Evolutionary conservation across 2,797 vertebrate species (phyloP), one percentile per base, ranked within the genome.

Genomic region (Lophotriccus pileatus): DNA sequence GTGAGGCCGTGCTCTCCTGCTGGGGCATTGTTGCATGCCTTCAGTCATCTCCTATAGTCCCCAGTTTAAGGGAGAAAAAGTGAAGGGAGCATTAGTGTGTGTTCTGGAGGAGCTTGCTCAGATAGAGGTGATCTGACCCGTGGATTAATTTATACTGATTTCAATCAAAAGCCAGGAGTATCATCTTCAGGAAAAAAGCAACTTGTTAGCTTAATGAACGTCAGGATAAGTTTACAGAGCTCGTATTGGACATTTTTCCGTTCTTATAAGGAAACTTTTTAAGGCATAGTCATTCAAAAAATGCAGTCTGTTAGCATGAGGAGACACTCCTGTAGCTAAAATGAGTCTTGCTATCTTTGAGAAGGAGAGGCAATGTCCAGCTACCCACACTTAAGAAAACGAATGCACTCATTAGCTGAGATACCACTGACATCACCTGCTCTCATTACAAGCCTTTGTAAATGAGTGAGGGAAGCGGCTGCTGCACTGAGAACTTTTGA

Each of bases 1-100:
- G 77, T 46, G 93, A 90, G 75, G 66, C 84, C 5, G 2, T 4
- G 27, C 18, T 47, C 15, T 88, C 84, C 53, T 69, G 83, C 92
- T 92, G 92, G 55, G 89, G 32, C 53, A 58, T 89, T 89, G 85
- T 95, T 95, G 68, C 18, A 52, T 23, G 27, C 58, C 63, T 82
- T 87, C 56, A 77, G 72, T 84, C 46, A 8, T 41, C 53, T 87
- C 53, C 37, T 62, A 0, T 41, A 63, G 76, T 30, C 56, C 44
- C 75, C 74, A 72, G 0, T 67, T 91, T 62, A 70, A 64, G 39
- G 63, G 49, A 73, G 73, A 32, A 89, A 68, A 73, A 84, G 24
- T 8, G 55, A 74, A 62, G 55, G 83, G 39, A 62, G 28, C 46
- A 6, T 87, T 80, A 9, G 56, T 19, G 37, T 84, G 30, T 46